phyloP scores from a whole-genome alignment of 2,113 vertebrate genomes.

The Trochalopteron elliotii region DNA sequence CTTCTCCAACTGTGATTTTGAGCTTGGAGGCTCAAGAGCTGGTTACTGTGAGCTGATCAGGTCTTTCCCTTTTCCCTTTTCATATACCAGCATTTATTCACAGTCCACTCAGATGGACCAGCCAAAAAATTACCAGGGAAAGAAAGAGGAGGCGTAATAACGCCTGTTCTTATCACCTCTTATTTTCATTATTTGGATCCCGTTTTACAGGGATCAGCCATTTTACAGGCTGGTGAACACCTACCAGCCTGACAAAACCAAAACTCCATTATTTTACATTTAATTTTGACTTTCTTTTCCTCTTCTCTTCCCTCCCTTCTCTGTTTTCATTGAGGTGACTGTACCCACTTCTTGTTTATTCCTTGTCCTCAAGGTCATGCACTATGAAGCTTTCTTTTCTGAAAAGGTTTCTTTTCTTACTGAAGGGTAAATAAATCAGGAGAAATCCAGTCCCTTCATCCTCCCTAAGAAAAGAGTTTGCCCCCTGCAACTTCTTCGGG shows the following conservation, averaged over 20 bases:
- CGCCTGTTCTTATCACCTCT: background rate
- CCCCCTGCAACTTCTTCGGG: background rate
- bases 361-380: background rate
- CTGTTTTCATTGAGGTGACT: background rate
- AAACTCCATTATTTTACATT: background rate
- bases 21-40: background rate
- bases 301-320: background rate
- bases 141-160: background rate
- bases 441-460: background rate
- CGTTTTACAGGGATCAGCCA: background rate
- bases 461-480: background rate
- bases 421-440: background rate
- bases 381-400: background rate
- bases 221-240: background rate
- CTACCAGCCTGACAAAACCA: background rate
- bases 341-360: background rate
- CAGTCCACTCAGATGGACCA: background rate
- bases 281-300: background rate
- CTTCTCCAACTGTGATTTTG: background rate
- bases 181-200: background rate
- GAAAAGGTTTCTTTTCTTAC: no score
- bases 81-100: background rate
- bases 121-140: background rate
- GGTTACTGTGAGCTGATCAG: background rate
- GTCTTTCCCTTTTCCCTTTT: background rate